phyloP scores from a whole-genome alignment of 1,140 invertebrate species.

The Dendroctonus valens region DNA sequence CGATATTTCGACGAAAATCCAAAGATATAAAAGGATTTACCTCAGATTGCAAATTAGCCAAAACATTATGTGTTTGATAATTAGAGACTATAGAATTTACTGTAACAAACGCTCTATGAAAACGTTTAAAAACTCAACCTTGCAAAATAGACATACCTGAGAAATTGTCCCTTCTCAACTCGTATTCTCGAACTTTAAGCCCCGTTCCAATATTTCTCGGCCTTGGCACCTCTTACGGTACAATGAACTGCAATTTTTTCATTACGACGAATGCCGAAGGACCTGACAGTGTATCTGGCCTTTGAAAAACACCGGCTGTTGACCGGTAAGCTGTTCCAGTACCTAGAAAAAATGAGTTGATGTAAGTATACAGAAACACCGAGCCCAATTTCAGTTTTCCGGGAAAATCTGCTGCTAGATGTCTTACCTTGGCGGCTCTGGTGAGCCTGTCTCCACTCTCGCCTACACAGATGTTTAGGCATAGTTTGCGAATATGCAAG shows the following conservation, averaged over 20 bases:
- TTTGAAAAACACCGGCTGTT: slow-evolving; percentile 99
- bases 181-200: slow-evolving; percentile 99
- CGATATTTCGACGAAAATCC: no score
- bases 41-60: neutral
- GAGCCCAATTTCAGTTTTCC: neutral
- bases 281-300: slow-evolving; percentile 97
- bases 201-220: slow-evolving; percentile 98
- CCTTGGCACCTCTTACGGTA: slow-evolving; percentile 97
- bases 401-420: no score
- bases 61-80: neutral
- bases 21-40: no score
- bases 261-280: slow-evolving; percentile 99
- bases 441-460: slow-evolving; percentile 99
- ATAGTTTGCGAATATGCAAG: slow-evolving; percentile 95
- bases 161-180: slow-evolving; percentile 97
- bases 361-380: neutral
- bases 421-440: slow-evolving; percentile 89
- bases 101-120: neutral
- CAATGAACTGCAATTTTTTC: slow-evolving; percentile 99
- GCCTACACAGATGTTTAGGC: slow-evolving; percentile 99
- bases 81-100: neutral
- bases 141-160: slow-evolving; percentile 57
- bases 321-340: slow-evolving; percentile 97
- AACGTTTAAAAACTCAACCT: neutral
- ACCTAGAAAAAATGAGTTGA: slow-evolving; percentile 64